Percentiles rank a stretch among this genome's conserved stretches.
These are phyloP conservation scores for Anthonomus grandis DNA, from an alignment of 1,140 invertebrate genomes.

Conservation along the genomic window DNA sequence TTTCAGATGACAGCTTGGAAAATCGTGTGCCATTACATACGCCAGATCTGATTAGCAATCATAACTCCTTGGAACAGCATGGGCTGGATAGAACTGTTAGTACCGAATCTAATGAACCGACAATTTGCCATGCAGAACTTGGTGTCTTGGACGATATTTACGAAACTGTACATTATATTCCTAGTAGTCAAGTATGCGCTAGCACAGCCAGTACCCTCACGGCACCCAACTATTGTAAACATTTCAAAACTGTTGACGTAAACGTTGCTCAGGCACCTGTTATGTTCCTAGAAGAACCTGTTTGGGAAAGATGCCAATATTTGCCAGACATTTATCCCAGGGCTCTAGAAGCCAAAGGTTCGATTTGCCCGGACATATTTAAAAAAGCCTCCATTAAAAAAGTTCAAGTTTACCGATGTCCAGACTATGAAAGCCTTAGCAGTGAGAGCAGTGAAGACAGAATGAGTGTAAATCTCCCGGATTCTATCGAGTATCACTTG, in stretches of 20 bases:
- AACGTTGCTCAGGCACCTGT: constrained; percentile 7
- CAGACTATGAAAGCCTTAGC: constrained; percentile 1
- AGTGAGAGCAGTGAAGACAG: constrained; percentile 11
- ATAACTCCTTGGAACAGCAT: constrained; percentile 42
- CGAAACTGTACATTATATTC: constrained; percentile 10
- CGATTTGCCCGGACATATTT: not conserved
- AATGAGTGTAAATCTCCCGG: constrained; percentile 27
- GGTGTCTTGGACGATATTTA: not conserved
- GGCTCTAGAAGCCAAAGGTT: not conserved
- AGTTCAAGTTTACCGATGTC: not conserved
- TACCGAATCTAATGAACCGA: constrained; percentile 1
- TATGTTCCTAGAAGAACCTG: not conserved
- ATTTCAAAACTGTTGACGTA: constrained; percentile 7
- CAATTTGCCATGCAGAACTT: constrained; percentile 4
- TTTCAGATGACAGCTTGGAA: constrained; percentile 50
- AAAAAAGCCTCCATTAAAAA: not conserved
- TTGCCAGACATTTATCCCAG: constrained; percentile 12
- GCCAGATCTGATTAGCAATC: constrained; percentile 45
- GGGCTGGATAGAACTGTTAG: constrained; percentile 2
- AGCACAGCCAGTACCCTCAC: constrained; percentile 6
- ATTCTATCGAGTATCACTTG: constrained; percentile 40
- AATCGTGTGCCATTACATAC: constrained; percentile 38
- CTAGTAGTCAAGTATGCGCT: constrained; percentile 2
- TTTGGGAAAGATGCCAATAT: not conserved
- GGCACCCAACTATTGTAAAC: constrained; percentile 6